Evolutionary conservation across 2,797 vertebrate species (phyloP).

Genomic region (Calcarius lapponicus): DNA sequence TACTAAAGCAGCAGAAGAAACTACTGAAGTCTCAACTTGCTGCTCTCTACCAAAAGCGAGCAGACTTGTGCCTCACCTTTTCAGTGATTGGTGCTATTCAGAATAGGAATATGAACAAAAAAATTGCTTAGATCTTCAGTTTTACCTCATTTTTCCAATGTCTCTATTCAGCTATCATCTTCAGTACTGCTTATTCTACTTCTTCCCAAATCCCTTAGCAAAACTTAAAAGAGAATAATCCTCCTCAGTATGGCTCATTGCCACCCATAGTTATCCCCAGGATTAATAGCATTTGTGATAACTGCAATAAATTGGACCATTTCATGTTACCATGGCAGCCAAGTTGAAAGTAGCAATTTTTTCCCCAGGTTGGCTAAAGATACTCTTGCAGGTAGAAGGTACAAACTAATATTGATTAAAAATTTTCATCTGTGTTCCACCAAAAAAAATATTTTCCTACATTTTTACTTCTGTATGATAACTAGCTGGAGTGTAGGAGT

Average conservation of each 20-base stretch:
- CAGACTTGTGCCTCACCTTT: neutral
- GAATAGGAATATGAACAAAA: neutral
- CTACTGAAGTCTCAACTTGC: neutral
- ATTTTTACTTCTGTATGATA: neutral
- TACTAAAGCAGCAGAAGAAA: neutral
- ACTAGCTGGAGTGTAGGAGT: neutral
- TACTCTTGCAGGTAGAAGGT: neutral
- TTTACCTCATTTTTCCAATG: neutral
- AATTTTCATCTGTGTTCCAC: neutral
- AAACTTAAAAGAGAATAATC: slow-evolving; percentile 22
- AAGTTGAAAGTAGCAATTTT: slow-evolving; percentile 21
- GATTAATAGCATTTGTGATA: slow-evolving; percentile 49
- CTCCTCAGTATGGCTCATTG: neutral
- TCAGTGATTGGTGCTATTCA: neutral
- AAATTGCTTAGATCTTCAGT: neutral
- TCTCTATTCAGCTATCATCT: neutral
- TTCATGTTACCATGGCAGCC: slow-evolving; percentile 59
- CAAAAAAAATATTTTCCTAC: neutral
- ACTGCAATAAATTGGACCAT: slow-evolving; percentile 31
- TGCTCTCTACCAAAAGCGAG: neutral
- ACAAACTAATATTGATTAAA: neutral
- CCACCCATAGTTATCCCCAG: neutral
- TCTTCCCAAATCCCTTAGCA: neutral
- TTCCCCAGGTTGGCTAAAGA: neutral
- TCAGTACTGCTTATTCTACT: neutral